phyloP scores from a whole-genome alignment of 2,888 invertebrate genomes.

The Salpingus planirostris region DNA sequence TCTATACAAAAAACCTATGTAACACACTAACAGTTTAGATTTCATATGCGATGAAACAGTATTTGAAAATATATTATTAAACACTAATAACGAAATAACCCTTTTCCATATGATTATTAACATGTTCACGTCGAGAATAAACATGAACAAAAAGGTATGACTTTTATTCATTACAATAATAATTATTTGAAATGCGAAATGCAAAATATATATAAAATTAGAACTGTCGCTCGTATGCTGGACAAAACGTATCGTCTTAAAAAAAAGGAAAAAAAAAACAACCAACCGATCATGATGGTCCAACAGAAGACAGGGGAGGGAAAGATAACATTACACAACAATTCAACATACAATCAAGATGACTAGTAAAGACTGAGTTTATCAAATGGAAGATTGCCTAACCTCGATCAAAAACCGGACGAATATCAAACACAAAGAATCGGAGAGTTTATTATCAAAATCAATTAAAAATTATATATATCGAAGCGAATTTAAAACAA shows the following conservation, averaged over 20 bases:
- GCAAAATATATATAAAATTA: slow-evolving; percentile 6
- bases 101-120: slow-evolving; percentile 24
- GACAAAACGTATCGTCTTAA: slow-evolving; percentile 9
- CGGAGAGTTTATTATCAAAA: no score
- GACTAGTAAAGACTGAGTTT: slow-evolving; percentile 41
- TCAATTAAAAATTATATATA: no score
- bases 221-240: slow-evolving; percentile 3
- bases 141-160: slow-evolving; percentile 19
- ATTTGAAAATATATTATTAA: slow-evolving; percentile 22
- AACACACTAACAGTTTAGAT: slow-evolving; percentile 19
- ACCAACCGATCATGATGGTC: slow-evolving; percentile 10
- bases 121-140: slow-evolving; percentile 18
- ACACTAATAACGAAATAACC: slow-evolving; percentile 26
- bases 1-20: slow-evolving; percentile 22
- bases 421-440: no score
- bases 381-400: slow-evolving; percentile 18
- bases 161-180: slow-evolving; percentile 6
- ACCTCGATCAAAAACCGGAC: slow-evolving; percentile 23
- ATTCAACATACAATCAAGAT: slow-evolving; percentile 40
- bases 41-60: slow-evolving; percentile 13
- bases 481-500: slow-evolving; percentile 3
- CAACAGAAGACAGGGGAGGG: slow-evolving; percentile 19
- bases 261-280: slow-evolving; percentile 12
- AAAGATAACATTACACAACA: slow-evolving; percentile 35
- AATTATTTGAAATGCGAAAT: slow-evolving; percentile 9